phyloP scores from a whole-genome alignment of 1,140 invertebrate species.

The Trichogramma pretiosum region DNA sequence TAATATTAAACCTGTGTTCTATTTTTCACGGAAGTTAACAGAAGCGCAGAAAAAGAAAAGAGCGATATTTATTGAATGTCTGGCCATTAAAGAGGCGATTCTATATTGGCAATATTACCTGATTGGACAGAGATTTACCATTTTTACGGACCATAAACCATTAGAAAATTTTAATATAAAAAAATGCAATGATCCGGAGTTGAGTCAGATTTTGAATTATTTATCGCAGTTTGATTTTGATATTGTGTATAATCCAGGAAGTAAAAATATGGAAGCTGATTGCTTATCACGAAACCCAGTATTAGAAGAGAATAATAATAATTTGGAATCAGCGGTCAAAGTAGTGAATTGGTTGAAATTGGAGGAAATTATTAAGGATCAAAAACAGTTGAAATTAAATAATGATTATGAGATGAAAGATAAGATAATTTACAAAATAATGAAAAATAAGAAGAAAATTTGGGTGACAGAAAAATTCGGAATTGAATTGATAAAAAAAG shows the following conservation, averaged over 20 bases:
- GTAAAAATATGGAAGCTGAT: constrained; percentile 21
- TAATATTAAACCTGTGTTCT: too few species aligned
- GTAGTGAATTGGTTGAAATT: constrained; percentile 4
- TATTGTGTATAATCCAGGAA: constrained; percentile 18
- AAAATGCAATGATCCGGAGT: background rate
- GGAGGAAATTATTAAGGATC: constrained; percentile 10
- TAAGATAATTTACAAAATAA: constrained; percentile 17
- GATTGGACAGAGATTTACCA: too few species aligned
- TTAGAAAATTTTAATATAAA: constrained; percentile 19
- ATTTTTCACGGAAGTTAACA: too few species aligned
- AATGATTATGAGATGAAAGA: constrained; percentile 5
- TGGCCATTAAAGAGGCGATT: too few species aligned
- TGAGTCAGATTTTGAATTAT: background rate
- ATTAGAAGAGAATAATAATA: background rate
- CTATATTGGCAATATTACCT: too few species aligned
- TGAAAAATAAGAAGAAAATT: constrained; percentile 20
- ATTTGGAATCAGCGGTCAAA: background rate
- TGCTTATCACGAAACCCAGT: constrained; percentile 22
- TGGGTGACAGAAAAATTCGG: too few species aligned
- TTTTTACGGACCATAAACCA: constrained; percentile 20
- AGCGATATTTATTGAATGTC: too few species aligned
- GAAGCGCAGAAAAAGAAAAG: too few species aligned
- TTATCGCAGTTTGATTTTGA: constrained; percentile 6
- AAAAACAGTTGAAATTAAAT: constrained; percentile 16
- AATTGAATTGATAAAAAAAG: too few species aligned